Evolutionary conservation across 2,888 invertebrate species (phyloP), one percentile per base, ranked within the genome.

Genomic region (Gastracanthus pulcherrimus): DNA sequence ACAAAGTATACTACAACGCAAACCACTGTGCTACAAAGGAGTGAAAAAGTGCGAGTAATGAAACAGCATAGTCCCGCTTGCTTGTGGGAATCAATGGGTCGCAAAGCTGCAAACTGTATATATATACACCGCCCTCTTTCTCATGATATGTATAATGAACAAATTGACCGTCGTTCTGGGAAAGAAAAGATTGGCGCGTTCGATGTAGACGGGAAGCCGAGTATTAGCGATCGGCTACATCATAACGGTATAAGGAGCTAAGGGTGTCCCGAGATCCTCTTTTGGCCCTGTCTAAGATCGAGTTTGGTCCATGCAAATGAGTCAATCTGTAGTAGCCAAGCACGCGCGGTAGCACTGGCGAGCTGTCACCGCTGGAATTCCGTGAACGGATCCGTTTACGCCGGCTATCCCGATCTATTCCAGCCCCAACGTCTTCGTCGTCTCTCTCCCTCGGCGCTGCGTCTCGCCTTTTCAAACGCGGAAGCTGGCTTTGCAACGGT

Each of bases 31-130:
- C 38, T 34, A 31, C 36, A 34, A 55, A 31, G 34, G 62, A 62
- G 51, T 13, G 34, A 23, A 55, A 71, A 23, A 34, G 69, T 31
- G 29, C 69, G 69, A 69, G 67, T 7, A 34, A 16, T 31, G 69
- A 69, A 48, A 69, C 31, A 48, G 69, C 38, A 4, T 13, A 11
- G 26, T 0, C 26, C 19, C 19, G 7, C 7, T 13, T 5, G 62
- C 69, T 26, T 69, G 48, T 69, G 69, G 69, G 69, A 69, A 69
- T 69, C 51, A 41, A 23, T 26, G 55, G 23, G 23, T 16, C 11
- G 19, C 7, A 19, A 5, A 51, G 19, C 51, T 26, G 55, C 13
- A 11, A 19, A 11, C 26, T 55, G 23, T 11, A 26, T 26, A 19
- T 62, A 19, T 31, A n/a, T 62, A n/a, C 51, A 23, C 16, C 48